phyloP scores from a whole-genome alignment of 2,113 vertebrate genomes.

The Halcyon malimbica region DNA sequence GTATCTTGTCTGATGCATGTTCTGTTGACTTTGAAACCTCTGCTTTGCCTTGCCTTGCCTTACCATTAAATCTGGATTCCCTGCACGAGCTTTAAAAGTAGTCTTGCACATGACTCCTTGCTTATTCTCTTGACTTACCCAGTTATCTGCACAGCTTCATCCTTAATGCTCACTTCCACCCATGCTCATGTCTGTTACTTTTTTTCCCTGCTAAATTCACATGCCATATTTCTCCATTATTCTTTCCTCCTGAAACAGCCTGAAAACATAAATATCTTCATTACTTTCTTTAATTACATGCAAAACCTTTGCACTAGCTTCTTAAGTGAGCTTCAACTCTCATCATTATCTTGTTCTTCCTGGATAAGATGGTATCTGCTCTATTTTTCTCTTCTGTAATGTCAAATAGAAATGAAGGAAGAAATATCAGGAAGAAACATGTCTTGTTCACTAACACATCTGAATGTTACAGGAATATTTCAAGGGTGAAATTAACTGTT shows the following conservation, averaged over 20 bases:
- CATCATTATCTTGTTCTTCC: background rate
- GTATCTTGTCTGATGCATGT: background rate
- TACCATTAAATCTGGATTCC: background rate
- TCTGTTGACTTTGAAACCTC: background rate
- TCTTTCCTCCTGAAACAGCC: background rate
- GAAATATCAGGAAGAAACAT: background rate
- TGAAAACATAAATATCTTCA: background rate
- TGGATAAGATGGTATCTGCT: background rate
- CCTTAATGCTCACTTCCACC: background rate
- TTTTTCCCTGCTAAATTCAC: background rate
- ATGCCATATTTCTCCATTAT: fast-evolving
- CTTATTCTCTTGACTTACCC: background rate
- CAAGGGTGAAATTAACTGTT: background rate
- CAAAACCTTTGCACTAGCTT: background rate
- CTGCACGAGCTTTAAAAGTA: background rate
- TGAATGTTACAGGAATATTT: background rate
- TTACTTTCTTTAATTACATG: background rate
- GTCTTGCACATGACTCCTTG: background rate
- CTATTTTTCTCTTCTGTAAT: background rate
- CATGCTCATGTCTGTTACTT: background rate
- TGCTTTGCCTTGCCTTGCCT: background rate
- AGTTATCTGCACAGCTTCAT: background rate
- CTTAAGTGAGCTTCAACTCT: background rate
- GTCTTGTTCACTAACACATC: background rate
- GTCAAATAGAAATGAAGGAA: background rate